Conservation (phyloP, 2,888 invertebrate genomes). For the Palloptera scutellata region DNA sequence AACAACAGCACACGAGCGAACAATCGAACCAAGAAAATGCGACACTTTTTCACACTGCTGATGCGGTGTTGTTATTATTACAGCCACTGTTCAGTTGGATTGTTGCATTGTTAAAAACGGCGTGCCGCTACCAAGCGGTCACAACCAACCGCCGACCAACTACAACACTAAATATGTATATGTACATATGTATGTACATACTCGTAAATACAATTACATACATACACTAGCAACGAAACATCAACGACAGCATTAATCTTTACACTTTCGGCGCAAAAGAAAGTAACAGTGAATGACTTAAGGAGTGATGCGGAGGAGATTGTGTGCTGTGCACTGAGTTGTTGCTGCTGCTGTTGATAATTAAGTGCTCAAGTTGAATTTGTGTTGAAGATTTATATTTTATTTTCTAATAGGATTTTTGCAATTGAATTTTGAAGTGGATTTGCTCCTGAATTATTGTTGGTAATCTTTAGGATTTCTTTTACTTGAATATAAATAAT, state of each 20-base stretch:
- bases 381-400: slow-evolving; percentile 18
- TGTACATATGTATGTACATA: no score
- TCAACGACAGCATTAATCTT: slow-evolving; percentile 20
- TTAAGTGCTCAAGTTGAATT: slow-evolving; percentile 12
- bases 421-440: no score
- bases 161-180: neutral
- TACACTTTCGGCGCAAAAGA: no score
- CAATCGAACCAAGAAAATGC: slow-evolving; percentile 13
- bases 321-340: no score
- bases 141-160: neutral
- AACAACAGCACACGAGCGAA: slow-evolving; percentile 11
- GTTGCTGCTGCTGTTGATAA: neutral
- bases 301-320: no score
- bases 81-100: no score
- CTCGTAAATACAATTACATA: neutral
- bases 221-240: neutral
- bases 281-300: no score
- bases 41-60: slow-evolving; percentile 33
- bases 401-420: no score
- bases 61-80: slow-evolving; percentile 4
- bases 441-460: no score
- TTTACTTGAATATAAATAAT: no score
- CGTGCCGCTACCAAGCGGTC: neutral
- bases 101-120: no score
- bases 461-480: no score